phyloP scores from a whole-genome alignment of 2,113 vertebrate species.

The Solea solea region DNA sequence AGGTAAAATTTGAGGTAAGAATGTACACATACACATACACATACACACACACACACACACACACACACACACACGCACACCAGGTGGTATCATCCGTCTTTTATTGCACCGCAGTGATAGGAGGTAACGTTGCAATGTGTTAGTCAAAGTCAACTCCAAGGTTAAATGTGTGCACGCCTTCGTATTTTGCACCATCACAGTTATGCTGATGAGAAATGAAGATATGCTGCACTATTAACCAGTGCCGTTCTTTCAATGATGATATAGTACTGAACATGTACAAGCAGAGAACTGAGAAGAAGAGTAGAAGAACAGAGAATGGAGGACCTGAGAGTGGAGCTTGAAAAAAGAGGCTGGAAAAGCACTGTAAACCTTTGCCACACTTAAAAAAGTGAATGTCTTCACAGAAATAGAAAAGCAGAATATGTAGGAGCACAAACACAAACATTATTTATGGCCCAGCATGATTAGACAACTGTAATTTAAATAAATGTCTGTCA shows the following conservation, averaged over 20 bases:
- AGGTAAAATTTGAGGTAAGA: slow-evolving; percentile 2
- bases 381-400: slow-evolving; percentile 13
- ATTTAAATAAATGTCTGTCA: no score
- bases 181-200: slow-evolving; percentile 23
- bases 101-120: slow-evolving; percentile 29
- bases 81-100: slow-evolving; percentile 5
- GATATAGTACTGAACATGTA: slow-evolving; percentile 46
- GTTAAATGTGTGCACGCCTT: slow-evolving; percentile 58
- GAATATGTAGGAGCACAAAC: slow-evolving; percentile 20
- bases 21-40: not conserved
- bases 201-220: slow-evolving; percentile 37
- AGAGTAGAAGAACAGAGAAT: slow-evolving; percentile 47
- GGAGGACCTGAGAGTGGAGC: slow-evolving; percentile 39
- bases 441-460: slow-evolving; percentile 9
- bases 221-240: slow-evolving; percentile 29
- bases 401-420: slow-evolving; percentile 7
- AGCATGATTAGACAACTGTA: not conserved
- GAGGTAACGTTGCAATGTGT: slow-evolving; percentile 35
- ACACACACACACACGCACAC: slow-evolving; percentile 7
- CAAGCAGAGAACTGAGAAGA: slow-evolving; percentile 22
- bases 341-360: not conserved
- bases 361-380: slow-evolving; percentile 23
- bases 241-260: slow-evolving; percentile 29
- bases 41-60: not conserved
- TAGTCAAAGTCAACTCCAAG: slow-evolving; percentile 53